Base-by-base conservation (phyloP, 2,113 vertebrate genomes). In the Pyxicephalus adspersus region DNA sequence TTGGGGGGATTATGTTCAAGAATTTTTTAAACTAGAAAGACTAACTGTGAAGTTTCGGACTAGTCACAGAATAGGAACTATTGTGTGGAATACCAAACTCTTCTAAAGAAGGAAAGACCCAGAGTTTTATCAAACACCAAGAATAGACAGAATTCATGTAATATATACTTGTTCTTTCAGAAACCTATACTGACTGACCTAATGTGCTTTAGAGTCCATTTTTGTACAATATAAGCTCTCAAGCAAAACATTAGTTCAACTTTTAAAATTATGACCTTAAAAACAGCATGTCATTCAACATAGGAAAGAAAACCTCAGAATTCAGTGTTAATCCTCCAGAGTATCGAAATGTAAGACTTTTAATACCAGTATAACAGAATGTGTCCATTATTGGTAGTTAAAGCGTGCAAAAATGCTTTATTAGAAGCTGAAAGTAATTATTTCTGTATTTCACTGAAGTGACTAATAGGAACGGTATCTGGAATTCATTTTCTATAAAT, bases 211-310 rank as follows among this genome's bases (percentile, higher is more conserved):
- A 68, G 58, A 57, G 64, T 70, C 58, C 28, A 60, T 51, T 70
- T 80, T 58, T 80, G 77, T 60, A 70, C 67, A 70, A 71, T 71
- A 31, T 45, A 61, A 80, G 57, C 55, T 52, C 20, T 55, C 23
- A 29, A 80, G 61, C 54, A 38, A 80, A 80, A 70, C 55, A 61
- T 51, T 71, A 71, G 52, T 34, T 29, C 72, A 45, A 85, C 85
- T 64, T 65, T 74, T 38, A 77, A 85, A 78, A 22, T 3, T 73
- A 29, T 76, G 34, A 80, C 84, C 85, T 85, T 64, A 79, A 67
- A n/a, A 51, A 29, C 65, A 70, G 23, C 60, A 75, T 75, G 78
- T 84, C 81, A 77, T 58, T 68, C 83, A 84, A 84, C 66, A 77
- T 85, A 50, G 23, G 28, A 80, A 70, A 70, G 20, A 18, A 80